These are phyloP conservation scores for Zonotrichia albicollis DNA, from an alignment of 2,797 vertebrate species.

Conservation along the genomic window DNA sequence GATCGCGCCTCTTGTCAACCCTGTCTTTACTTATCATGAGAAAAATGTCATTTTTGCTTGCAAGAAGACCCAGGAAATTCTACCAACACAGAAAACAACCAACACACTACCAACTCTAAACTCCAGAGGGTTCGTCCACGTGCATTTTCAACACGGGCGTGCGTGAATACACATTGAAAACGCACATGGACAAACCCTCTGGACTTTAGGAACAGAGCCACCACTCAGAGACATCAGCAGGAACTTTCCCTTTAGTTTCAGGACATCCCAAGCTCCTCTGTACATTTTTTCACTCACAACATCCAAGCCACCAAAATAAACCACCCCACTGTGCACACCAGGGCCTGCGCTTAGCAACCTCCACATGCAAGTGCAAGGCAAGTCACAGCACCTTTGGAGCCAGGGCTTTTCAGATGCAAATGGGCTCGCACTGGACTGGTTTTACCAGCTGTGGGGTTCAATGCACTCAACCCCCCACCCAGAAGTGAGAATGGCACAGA, in stretches of 20 bases:
- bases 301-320: neutral
- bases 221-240: rapidly evolving
- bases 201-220: rapidly evolving
- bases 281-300: neutral
- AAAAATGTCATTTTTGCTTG: neutral
- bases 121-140: neutral
- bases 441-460: slow-evolving; percentile 63
- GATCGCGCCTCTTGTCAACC: neutral
- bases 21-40: neutral
- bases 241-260: neutral
- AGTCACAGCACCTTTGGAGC: slow-evolving; percentile 36
- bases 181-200: neutral
- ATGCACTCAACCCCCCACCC: slow-evolving; percentile 52
- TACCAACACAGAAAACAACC: neutral
- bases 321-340: neutral
- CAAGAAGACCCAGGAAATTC: neutral
- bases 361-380: slow-evolving; percentile 39
- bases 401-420: slow-evolving; percentile 56
- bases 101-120: neutral
- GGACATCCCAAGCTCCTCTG: neutral
- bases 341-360: slow-evolving; percentile 28
- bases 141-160: rapidly evolving
- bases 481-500: slow-evolving; percentile 56
- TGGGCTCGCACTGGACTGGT: slow-evolving; percentile 18
- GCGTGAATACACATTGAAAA: neutral